These are phyloP conservation scores for Leuctra nigra DNA, from an alignment of 2,888 invertebrate species.

Conservation along the genomic window DNA sequence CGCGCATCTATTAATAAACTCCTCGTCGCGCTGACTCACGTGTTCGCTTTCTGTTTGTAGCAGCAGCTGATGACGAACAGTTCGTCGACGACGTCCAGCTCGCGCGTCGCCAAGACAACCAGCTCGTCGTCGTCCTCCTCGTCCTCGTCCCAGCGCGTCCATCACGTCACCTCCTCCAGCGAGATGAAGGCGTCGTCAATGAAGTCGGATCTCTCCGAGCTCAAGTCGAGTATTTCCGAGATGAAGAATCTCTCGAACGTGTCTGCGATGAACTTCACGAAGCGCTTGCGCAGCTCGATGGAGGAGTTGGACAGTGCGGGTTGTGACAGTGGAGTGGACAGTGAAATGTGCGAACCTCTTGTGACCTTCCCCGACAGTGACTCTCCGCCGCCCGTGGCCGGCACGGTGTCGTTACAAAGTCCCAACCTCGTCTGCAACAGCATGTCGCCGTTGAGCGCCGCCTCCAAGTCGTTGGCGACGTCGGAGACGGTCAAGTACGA, in stretches of 20 bases:
- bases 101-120: conserved; percentile 45
- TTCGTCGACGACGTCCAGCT: conserved; percentile 21
- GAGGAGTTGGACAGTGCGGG: conserved; percentile 53
- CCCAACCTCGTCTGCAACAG: conserved; percentile 34
- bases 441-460: conserved; percentile 12
- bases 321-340: conserved; percentile 31
- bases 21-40: too few species aligned
- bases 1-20: neutral
- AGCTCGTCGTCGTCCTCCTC: conserved; percentile 40
- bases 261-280: conserved; percentile 32
- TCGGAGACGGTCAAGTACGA: conserved; percentile 71
- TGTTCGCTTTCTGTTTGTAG: conserved; percentile 8
- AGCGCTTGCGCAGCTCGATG: conserved; percentile 62
- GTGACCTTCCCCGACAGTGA: conserved; percentile 78
- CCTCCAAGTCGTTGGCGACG: conserved; percentile 31
- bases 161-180: conserved; percentile 50
- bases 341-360: conserved; percentile 52
- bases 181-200: conserved; percentile 78
- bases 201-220: conserved; percentile 70
- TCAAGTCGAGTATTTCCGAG: conserved; percentile 79
- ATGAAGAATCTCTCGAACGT: conserved; percentile 62
- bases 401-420: conserved; percentile 40
- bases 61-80: conserved; percentile 40
- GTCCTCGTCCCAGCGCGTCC: conserved; percentile 45
- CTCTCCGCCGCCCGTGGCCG: conserved; percentile 44